A percentile compares a stretch with the other conserved stretches of the same genome.
Evolutionary conservation across 2,797 vertebrate genomes (phyloP).

Genomic region (Fundulus diaphanus): DNA sequence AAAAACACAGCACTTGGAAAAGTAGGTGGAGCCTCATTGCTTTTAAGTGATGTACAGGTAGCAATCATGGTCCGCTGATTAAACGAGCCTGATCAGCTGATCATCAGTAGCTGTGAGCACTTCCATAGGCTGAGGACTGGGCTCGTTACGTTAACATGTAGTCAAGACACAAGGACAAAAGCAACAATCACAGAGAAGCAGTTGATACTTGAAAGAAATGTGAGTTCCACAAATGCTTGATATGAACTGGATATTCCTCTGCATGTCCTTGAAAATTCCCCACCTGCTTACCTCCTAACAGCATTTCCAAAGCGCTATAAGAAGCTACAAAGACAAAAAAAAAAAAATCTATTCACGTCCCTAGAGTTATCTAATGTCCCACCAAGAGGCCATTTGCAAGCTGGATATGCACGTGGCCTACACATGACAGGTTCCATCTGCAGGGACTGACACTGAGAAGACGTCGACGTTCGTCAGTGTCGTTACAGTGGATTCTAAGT

Average conservation of each 20-base stretch:
- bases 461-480: constrained; percentile 48
- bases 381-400: constrained; percentile 16
- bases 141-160: background rate
- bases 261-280: background rate
- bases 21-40: too few relatives aligned
- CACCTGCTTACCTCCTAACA: background rate
- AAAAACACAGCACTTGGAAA: background rate
- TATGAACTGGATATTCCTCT: background rate
- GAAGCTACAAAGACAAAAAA: background rate
- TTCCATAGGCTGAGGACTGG: background rate
- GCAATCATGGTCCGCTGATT: background rate
- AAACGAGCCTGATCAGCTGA: background rate
- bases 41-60: background rate
- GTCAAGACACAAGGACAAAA: background rate
- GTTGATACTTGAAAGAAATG: background rate
- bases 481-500: constrained; percentile 21
- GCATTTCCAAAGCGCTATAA: background rate
- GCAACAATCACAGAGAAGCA: background rate
- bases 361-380: constrained; percentile 19
- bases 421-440: constrained; percentile 34
- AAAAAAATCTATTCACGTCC: constrained; percentile 1
- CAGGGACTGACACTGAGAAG: constrained; percentile 36
- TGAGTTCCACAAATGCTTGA: background rate
- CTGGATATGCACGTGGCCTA: constrained; percentile 39
- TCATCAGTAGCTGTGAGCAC: background rate